Evolutionary conservation across 2,113 vertebrate species (phyloP), one percentile per base, ranked within the genome.

Genomic region (Lepus europaeus): DNA sequence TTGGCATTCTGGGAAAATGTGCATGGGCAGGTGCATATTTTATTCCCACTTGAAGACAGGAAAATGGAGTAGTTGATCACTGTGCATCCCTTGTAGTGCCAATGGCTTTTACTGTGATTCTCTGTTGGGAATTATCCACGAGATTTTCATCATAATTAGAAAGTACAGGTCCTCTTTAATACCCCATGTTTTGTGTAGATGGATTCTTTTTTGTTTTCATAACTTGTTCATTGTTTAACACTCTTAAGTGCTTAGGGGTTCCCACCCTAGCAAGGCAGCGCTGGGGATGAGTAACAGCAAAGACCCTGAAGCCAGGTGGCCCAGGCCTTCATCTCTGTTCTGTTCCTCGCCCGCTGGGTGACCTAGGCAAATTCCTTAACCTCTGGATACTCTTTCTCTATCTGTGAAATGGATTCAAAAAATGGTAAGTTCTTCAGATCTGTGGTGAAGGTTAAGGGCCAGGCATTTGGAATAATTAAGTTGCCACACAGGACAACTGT

Each of bases 21-120:
- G 78, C 29, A 59, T 73, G 5, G 9, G 1, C 6, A 27, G 45
- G 6, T 11, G 7, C 69, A 20, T 56, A 59, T 86, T 86, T 90
- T 59, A 89, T 94, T 93, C n/a, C 45, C 29, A 39, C 89, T 81
- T 49, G 36, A 92, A 85, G n/a, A 78, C 49, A 78, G 25, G 22
- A 83, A 9, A 69, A 68, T 87, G 17, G 70, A 95, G 45, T 90
- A 69, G 86, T 9, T 56, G 6, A 53, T 14, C 68, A 77, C 20
- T 19, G 3, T 61, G 10, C 27, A 53, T 69, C 51, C 8, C 13
- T 70, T 27, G 23, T 36, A 33, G 25, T 10, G 51, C 68, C 29
- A 11, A 36, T 11, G 51, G 20, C 31, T 53, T 78, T 80, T 45
- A 8, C 73, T 89, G 25, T 9, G 61, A 68, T 63, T 68, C 68